A percentile compares a stretch with the other conserved stretches of the same genome.
Evolutionary conservation across 2,797 vertebrate genomes (phyloP).

Genomic region (Cyclopterus lumpus): DNA sequence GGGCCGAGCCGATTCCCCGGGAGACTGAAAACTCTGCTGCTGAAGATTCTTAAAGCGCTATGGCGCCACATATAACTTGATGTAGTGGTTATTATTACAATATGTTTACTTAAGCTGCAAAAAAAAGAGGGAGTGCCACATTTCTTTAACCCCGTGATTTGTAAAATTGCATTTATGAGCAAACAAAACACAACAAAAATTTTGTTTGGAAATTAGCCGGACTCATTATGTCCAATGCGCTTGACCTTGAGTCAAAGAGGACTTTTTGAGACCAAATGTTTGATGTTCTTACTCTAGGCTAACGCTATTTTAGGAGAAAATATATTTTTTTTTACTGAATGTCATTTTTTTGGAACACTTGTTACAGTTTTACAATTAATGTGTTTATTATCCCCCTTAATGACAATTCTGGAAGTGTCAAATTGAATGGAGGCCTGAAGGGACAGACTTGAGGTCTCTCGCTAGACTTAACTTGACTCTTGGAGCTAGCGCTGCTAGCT

Average conservation of each 20-base stretch:
- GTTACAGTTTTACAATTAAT: neutral
- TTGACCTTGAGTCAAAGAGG: neutral
- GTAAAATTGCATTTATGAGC: neutral
- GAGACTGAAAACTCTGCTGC: slow-evolving; percentile 12
- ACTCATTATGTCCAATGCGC: neutral
- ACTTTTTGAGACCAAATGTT: slow-evolving; percentile 2
- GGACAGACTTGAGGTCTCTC: too few relatives aligned
- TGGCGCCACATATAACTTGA: neutral
- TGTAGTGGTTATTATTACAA: neutral
- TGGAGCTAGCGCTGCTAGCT: neutral
- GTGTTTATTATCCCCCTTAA: neutral
- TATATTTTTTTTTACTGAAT: neutral
- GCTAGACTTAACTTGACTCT: too few relatives aligned
- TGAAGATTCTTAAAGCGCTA: neutral
- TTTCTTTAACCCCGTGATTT: neutral
- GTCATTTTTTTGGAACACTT: neutral
- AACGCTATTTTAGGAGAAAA: neutral
- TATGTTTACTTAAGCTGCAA: neutral
- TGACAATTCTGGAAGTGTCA: too few relatives aligned
- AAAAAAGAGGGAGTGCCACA: neutral
- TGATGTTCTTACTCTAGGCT: neutral
- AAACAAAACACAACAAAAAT: neutral
- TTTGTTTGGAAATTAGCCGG: neutral
- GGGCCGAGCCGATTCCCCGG: neutral
- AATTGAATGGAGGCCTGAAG: too few relatives aligned